These are phyloP conservation scores for Erebia aethiops DNA, from an alignment of 2,888 invertebrate species.

Conservation along the genomic window DNA sequence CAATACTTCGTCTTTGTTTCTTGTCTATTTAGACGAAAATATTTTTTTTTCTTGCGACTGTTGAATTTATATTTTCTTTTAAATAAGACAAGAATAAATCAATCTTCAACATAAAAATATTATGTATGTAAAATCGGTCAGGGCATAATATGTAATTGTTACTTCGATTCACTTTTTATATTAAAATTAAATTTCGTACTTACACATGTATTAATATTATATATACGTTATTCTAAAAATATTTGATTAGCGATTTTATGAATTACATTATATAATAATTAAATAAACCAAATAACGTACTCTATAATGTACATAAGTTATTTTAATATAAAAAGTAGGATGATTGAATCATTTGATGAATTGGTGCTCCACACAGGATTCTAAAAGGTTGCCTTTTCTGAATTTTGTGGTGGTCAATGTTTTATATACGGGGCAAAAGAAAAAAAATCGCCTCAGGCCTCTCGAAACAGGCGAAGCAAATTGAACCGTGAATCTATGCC, in stretches of 20 bases:
- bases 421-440: background rate
- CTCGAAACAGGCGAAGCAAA: too few species aligned
- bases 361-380: too few species aligned
- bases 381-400: too few species aligned
- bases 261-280: too few species aligned
- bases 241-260: background rate
- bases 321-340: background rate
- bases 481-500: too few species aligned
- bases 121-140: background rate
- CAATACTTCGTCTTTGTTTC: background rate
- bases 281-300: too few species aligned
- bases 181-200: background rate
- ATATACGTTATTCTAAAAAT: slow-evolving; percentile 16
- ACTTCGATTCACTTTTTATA: slow-evolving; percentile 2
- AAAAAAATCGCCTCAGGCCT: background rate
- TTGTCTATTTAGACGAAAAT: background rate
- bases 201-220: too few species aligned
- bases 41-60: background rate
- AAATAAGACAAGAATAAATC: background rate
- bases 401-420: background rate
- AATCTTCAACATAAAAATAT: background rate
- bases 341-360: background rate
- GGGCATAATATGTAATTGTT: background rate
- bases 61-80: background rate
- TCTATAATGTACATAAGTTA: background rate